A percentile compares a stretch with the other conserved stretches of the same genome.
Evolutionary conservation across 2,888 invertebrate genomes (phyloP).

Genomic region (Melanostoma scalare): DNA sequence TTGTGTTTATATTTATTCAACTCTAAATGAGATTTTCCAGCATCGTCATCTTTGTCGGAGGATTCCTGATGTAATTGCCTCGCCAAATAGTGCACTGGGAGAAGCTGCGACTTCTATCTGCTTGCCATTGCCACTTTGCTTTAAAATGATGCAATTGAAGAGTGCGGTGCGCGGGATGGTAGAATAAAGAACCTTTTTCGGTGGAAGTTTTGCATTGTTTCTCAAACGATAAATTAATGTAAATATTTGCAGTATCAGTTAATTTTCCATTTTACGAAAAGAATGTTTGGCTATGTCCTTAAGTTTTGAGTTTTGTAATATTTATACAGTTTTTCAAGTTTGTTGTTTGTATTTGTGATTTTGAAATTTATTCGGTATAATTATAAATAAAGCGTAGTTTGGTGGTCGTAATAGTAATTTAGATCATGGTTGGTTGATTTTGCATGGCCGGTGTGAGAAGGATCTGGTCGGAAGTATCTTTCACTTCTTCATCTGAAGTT

Average conservation of each 20-base stretch:
- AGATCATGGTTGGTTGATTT: too few species aligned
- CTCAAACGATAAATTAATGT: conserved; percentile 52
- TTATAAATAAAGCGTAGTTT: not conserved
- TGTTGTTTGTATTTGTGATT: conserved; percentile 1
- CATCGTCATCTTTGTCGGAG: conserved; percentile 43
- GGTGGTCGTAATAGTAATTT: too few species aligned
- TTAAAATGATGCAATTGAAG: conserved; percentile 25
- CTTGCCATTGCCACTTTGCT: conserved; percentile 8
- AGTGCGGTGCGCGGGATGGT: too few species aligned
- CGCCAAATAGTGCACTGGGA: conserved; percentile 32
- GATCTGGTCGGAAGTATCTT: too few species aligned
- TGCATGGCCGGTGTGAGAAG: too few species aligned
- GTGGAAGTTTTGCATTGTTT: conserved; percentile 60
- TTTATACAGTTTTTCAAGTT: conserved; percentile 17
- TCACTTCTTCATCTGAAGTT: too few species aligned
- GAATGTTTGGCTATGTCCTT: conserved; percentile 31
- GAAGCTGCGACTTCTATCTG: conserved; percentile 13
- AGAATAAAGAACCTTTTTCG: conserved; percentile 4
- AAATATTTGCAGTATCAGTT: conserved; percentile 70
- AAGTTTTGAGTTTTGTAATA: conserved; percentile 2
- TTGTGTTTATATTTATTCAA: conserved; percentile 48
- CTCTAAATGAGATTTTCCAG: conserved; percentile 64
- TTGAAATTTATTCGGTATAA: not conserved
- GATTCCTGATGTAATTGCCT: conserved; percentile 50
- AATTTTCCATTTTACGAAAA: conserved; percentile 52